Evolutionary conservation across 2,888 invertebrate genomes (phyloP).

Genomic region (Metopia argyrocephala): DNA sequence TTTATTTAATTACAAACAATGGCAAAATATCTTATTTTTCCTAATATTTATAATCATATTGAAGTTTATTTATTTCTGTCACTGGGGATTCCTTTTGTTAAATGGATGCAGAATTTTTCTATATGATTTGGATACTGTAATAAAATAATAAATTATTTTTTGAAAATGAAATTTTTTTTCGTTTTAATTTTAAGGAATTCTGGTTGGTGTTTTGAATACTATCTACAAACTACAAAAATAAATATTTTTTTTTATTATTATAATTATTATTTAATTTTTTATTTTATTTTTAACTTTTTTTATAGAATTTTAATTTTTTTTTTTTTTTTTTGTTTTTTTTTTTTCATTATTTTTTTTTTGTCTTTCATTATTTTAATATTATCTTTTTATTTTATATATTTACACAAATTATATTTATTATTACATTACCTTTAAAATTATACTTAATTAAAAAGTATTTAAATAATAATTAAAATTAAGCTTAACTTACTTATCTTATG

Average conservation of each 20-base stretch:
- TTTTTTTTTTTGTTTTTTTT: background rate
- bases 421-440: background rate
- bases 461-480: background rate
- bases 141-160: background rate
- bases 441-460: background rate
- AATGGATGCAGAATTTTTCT: background rate
- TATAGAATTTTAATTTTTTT: slow-evolving; percentile 15
- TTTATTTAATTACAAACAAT: too few species aligned
- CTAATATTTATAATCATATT: too few species aligned
- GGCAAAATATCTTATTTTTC: too few species aligned
- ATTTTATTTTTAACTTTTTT: too few species aligned
- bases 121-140: too few species aligned
- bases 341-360: background rate
- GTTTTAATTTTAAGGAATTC: background rate
- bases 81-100: too few species aligned
- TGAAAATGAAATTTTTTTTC: background rate
- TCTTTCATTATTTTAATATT: background rate
- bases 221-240: slow-evolving; percentile 65
- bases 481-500: background rate
- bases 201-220: slow-evolving; percentile 32
- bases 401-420: slow-evolving; percentile 31
- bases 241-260: slow-evolving; percentile 39
- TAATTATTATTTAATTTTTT: background rate
- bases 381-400: slow-evolving; percentile 37
- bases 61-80: too few species aligned